A percentile compares a stretch with the other conserved stretches of the same genome.
Conservation (phyloP, 2,888 invertebrate species). For the Polia nebulosa region DNA sequence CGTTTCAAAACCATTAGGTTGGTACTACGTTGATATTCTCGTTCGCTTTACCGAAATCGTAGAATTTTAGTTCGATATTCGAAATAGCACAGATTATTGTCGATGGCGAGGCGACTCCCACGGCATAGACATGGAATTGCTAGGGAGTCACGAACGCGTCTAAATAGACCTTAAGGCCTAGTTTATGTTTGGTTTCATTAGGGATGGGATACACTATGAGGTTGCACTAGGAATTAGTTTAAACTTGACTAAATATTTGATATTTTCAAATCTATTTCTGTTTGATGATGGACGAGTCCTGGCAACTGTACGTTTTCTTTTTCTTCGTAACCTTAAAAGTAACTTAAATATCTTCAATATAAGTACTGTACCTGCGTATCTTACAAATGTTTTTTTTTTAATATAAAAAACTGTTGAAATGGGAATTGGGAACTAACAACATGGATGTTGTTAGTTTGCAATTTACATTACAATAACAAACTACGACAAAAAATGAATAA, state of each 20-base stretch:
- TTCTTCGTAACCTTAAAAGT: background rate
- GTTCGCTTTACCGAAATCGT: slow-evolving; percentile 34
- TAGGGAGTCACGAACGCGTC: slow-evolving; percentile 51
- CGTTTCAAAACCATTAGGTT: slow-evolving; percentile 13
- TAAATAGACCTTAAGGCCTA: slow-evolving; percentile 57
- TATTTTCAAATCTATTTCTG: background rate
- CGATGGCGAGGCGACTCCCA: slow-evolving; percentile 44
- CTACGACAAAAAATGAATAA: no score
- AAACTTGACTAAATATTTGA: background rate
- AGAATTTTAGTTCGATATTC: slow-evolving; percentile 40
- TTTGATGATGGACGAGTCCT: background rate
- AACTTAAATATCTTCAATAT: background rate
- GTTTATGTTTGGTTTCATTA: slow-evolving; percentile 42
- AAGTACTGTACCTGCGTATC: background rate
- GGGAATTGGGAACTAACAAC: no score
- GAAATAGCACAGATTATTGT: slow-evolving; percentile 39
- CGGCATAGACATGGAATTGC: slow-evolving; percentile 45
- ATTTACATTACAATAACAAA: no score
- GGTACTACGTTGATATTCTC: slow-evolving; percentile 30
- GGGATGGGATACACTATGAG: slow-evolving; percentile 9
- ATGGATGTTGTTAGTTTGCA: no score
- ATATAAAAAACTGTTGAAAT: background rate
- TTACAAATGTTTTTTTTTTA: background rate
- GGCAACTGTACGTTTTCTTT: background rate
- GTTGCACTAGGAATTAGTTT: background rate